A percentile compares a stretch with the other conserved stretches of the same genome.
These are phyloP conservation scores for Isotomurus palustris DNA, from an alignment of 2,888 invertebrate genomes.

Conservation along the genomic window DNA sequence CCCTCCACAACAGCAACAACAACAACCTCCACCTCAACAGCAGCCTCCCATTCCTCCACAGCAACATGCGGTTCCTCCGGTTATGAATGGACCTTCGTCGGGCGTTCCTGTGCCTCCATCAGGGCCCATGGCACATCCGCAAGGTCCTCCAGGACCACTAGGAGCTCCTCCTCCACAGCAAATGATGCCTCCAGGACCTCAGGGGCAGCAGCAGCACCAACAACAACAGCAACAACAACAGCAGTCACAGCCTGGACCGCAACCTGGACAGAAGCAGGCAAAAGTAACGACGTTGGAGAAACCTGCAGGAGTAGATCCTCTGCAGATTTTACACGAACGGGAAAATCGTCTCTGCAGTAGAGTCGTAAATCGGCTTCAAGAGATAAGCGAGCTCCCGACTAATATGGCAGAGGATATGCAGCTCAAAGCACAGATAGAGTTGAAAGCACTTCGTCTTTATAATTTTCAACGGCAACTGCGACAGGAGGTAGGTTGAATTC, in stretches of 20 bases:
- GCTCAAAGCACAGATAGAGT: conserved; percentile 58
- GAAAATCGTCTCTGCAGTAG: conserved; percentile 57
- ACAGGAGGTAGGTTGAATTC: conserved; percentile 44
- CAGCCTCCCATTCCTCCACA: conserved; percentile 44
- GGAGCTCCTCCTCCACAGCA: conserved; percentile 52
- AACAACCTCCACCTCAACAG: conserved; percentile 43
- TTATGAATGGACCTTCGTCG: conserved; percentile 2
- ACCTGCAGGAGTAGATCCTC: conserved; percentile 58
- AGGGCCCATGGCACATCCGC: conserved; percentile 51
- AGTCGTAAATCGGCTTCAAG: conserved; percentile 56
- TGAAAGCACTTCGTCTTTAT: conserved; percentile 57
- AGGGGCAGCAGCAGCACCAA: conserved; percentile 49
- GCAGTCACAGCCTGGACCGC: conserved; percentile 18
- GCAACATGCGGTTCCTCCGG: conserved; percentile 35
- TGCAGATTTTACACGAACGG: conserved; percentile 57
- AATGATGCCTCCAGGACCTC: conserved; percentile 43
- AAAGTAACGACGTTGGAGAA: conserved; percentile 56
- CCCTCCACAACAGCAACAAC: conserved; percentile 36
- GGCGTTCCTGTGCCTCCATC: conserved; percentile 14
- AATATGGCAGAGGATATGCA: conserved; percentile 55
- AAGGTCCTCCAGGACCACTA: conserved; percentile 56
- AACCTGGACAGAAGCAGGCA: conserved; percentile 48
- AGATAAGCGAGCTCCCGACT: conserved; percentile 55
- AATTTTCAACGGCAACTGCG: conserved; percentile 58
- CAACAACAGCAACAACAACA: conserved; percentile 21